Conservation (phyloP, 2,113 vertebrate species). For the Pipra filicauda region DNA sequence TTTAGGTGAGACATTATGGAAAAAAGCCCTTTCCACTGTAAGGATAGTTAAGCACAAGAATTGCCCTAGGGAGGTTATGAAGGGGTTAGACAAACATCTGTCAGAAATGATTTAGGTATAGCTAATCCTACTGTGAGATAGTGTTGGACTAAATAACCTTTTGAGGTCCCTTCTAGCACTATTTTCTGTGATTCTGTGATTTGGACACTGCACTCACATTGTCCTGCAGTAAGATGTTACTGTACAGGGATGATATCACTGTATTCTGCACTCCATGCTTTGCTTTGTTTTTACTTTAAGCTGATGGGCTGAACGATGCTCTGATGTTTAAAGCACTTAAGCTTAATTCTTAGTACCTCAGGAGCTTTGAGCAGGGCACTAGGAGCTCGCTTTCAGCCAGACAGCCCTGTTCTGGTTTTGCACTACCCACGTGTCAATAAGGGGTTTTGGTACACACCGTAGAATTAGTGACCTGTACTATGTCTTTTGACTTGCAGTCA, state of each 20-base stretch:
- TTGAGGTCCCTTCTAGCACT: constrained; percentile 44
- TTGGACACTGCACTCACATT: neutral
- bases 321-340: neutral
- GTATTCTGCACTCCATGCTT: neutral
- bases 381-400: neutral
- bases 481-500: neutral
- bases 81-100: constrained; percentile 69
- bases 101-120: constrained; percentile 66
- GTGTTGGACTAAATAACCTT: constrained; percentile 60
- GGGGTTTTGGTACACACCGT: neutral
- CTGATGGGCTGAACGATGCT: neutral
- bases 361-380: neutral
- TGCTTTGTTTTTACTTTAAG: neutral
- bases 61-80: constrained; percentile 66
- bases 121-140: constrained; percentile 60
- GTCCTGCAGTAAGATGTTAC: neutral
- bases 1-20: constrained; percentile 62
- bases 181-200: constrained; percentile 40
- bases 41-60: constrained; percentile 66
- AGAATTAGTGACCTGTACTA: neutral
- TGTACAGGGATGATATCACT: neutral
- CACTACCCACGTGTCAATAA: neutral
- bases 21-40: constrained; percentile 57
- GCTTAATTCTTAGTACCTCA: neutral
- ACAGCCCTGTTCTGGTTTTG: neutral